These are phyloP conservation scores for Crossaster papposus DNA, from an alignment of 53 echinoderm and acorn worm species.

Conservation along the genomic window DNA sequence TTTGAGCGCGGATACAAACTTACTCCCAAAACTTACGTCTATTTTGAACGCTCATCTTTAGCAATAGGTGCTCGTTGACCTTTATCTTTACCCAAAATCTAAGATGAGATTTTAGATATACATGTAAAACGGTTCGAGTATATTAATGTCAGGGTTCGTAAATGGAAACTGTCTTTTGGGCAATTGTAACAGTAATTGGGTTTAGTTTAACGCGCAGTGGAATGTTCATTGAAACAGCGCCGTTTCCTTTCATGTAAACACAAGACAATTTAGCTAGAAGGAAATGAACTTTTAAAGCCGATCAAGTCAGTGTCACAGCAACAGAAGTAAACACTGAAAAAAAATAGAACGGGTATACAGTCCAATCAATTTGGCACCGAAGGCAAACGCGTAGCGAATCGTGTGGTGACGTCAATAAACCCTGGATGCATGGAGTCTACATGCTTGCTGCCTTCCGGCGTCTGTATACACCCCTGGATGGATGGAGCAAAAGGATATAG, in stretches of 20 bases:
- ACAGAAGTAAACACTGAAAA: neutral
- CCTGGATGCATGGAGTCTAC: constrained; percentile 12
- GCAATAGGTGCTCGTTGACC: too few relatives aligned
- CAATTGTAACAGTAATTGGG: neutral
- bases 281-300: neutral
- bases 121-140: neutral
- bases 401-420: constrained; percentile 42
- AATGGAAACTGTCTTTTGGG: neutral
- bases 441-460: too few relatives aligned
- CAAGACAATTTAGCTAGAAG: neutral
- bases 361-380: constrained; percentile 26
- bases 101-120: too few relatives aligned
- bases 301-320: neutral
- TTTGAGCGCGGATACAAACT: too few relatives aligned
- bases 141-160: neutral
- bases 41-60: too few relatives aligned
- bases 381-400: neutral
- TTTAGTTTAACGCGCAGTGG: neutral
- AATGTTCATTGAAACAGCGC: neutral
- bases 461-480: constrained; percentile 26
- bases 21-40: too few relatives aligned
- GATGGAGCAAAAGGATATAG: neutral
- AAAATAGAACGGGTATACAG: neutral
- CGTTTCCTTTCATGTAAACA: neutral
- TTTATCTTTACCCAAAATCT: too few relatives aligned